Percentiles rank a stretch among this genome's conserved stretches.
Conservation (phyloP, 2,113 vertebrate genomes). For the Hippocampus zosterae region DNA sequence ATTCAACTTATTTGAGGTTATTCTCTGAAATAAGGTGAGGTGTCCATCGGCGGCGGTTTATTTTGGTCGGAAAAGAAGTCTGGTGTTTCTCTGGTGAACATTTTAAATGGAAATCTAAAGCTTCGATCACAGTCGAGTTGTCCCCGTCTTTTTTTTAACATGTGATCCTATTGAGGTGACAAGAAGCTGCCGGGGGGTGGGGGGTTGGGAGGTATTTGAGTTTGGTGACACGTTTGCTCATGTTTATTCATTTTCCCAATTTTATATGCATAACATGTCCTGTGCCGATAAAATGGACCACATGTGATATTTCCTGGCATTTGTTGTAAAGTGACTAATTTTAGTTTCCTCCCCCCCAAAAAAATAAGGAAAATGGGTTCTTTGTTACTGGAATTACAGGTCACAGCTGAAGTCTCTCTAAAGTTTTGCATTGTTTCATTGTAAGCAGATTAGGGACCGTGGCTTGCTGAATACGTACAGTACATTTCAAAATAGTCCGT, state of each 20-base stretch:
- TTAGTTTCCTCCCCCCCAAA: not conserved
- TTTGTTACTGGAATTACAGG: conserved; percentile 23
- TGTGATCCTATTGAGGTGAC: not conserved
- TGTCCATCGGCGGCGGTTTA: not conserved
- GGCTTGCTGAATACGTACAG: conserved; percentile 21
- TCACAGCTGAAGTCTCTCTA: conserved; percentile 11
- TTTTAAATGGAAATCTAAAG: not conserved
- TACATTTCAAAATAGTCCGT: conserved; percentile 28
- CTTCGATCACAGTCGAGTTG: not conserved
- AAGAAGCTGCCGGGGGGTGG: not conserved
- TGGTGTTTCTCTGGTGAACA: not conserved
- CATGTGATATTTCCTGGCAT: not conserved
- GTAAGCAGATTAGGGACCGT: conserved; percentile 53
- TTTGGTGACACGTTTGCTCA: not conserved
- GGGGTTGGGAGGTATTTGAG: not conserved
- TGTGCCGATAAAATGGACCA: not conserved
- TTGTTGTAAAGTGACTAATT: conserved; percentile 1
- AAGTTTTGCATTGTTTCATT: conserved; percentile 39
- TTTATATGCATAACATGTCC: not conserved
- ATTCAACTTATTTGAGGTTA: conserved; percentile 41
- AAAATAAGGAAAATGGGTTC: conserved; percentile 20
- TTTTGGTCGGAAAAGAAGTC: not conserved
- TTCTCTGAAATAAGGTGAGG: conserved; percentile 63
- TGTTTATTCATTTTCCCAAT: not conserved
- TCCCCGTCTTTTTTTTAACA: not conserved